Evolutionary conservation across 2,888 invertebrate genomes (phyloP).

Genomic region (Papilio gigon): DNA sequence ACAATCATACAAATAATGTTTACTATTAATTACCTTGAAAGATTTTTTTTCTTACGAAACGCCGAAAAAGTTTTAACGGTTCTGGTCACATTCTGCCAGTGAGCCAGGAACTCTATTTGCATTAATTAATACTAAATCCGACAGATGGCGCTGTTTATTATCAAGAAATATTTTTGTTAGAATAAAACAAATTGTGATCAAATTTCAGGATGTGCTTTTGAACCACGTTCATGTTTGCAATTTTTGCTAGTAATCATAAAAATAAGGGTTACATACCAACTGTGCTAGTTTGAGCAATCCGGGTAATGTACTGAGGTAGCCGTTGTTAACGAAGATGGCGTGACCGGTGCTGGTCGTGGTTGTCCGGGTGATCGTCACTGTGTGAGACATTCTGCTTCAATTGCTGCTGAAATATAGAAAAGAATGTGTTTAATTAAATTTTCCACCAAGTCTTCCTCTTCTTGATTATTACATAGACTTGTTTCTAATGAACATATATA

Average conservation of each 20-base stretch:
- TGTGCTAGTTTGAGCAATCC: conserved; percentile 92
- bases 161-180: no score
- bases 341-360: conserved; percentile 90
- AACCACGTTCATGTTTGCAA: neutral
- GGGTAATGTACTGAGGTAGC: conserved; percentile 89
- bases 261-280: conserved; percentile 83
- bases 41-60: neutral
- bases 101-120: neutral
- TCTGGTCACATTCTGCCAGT: neutral
- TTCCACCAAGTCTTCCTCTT: no score
- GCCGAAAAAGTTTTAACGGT: neutral
- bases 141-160: neutral
- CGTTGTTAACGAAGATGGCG: conserved; percentile 89
- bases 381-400: conserved; percentile 88
- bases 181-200: no score
- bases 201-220: neutral
- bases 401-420: conserved; percentile 46
- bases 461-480: no score
- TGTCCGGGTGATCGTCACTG: conserved; percentile 92
- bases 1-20: neutral
- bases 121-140: neutral
- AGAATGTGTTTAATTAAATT: neutral
- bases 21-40: neutral
- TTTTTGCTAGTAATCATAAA: neutral
- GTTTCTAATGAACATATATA: no score